Evolutionary conservation across 2,113 vertebrate species (phyloP).

Genomic region (Saccopteryx bilineata): DNA sequence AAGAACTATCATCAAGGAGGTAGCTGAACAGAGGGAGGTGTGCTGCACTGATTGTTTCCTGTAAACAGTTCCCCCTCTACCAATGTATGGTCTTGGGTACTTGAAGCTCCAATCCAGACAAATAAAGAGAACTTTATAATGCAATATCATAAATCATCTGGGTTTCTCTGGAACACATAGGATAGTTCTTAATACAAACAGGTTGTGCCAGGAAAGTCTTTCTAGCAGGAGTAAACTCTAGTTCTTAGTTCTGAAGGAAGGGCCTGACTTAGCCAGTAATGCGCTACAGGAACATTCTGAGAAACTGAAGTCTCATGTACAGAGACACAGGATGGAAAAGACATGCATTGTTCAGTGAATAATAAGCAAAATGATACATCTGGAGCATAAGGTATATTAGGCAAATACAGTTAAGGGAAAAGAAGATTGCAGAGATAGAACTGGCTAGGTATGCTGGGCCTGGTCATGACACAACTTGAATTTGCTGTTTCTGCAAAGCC

Average conservation of each 20-base stretch:
- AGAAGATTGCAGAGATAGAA: neutral
- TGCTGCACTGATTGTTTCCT: neutral
- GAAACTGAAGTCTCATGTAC: neutral
- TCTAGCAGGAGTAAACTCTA: neutral
- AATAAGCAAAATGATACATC: neutral
- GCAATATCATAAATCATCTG: neutral
- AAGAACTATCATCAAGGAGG: neutral
- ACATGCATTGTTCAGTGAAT: neutral
- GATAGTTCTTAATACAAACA: neutral
- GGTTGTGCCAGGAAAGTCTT: neutral
- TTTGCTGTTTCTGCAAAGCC: neutral
- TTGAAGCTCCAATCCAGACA: neutral
- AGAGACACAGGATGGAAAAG: neutral
- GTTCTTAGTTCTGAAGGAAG: neutral
- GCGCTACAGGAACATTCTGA: neutral
- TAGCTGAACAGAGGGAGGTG: neutral
- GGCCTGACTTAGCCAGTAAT: neutral
- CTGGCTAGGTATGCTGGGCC: too few relatives aligned
- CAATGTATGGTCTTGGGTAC: neutral
- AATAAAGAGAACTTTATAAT: neutral
- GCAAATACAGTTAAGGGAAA: neutral
- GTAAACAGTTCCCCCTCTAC: neutral
- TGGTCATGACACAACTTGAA: neutral
- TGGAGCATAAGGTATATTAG: neutral
- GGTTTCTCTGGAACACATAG: neutral